Evolutionary conservation across 2,797 vertebrate species (phyloP), one percentile per base, ranked within the genome.

Genomic region (Danionella dracula): DNA sequence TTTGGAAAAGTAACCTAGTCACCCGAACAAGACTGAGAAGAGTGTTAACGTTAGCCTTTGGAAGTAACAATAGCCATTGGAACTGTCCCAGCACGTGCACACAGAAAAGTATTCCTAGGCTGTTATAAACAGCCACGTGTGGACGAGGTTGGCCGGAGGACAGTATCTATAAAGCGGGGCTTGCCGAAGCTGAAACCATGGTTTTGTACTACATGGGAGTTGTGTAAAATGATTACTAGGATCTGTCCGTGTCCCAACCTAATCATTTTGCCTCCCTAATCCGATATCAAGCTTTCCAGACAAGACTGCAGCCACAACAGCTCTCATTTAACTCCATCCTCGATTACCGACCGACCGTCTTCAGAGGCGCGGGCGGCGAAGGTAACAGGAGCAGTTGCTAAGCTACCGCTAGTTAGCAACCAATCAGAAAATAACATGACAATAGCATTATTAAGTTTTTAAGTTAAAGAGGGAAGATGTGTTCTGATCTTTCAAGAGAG

Each of bases 301-400:
- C 23, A 27, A 27, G 3, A 27, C 15, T 37, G 8, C 21, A 48
- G 15, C 1, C 16, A 56, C 9, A 21, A 32, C 3, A 45, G 15
- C n/a, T 21, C 23, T 2, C 2, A 0, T 40, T 32, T 66, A 57
- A 66, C 23, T 12, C n/a, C n/a, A n/a, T n/a, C n/a, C n/a, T 41
- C 13, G 31, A 40, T 21, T 32, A n/a, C n/a, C 23, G 23, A 27
- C 23, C 3, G 21, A 15, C 27, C 23, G 34, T 48, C 44, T 21
- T 21, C 41, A 38, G 8, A n/a, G n/a, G n/a, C n/a, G n/a, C n/a
- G n/a, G 23, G 12, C 53, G 10, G 10, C 2, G 2, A 20, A 66
- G 53, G 64, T 57, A 57, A 66, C 34, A 15, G n/a, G 29, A 29
- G 55, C 38, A 54, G 71, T 76, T 71, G 71, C 75, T 73, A 73